phyloP scores from a whole-genome alignment of 2,888 invertebrate genomes.

The Drosophila cognata region DNA sequence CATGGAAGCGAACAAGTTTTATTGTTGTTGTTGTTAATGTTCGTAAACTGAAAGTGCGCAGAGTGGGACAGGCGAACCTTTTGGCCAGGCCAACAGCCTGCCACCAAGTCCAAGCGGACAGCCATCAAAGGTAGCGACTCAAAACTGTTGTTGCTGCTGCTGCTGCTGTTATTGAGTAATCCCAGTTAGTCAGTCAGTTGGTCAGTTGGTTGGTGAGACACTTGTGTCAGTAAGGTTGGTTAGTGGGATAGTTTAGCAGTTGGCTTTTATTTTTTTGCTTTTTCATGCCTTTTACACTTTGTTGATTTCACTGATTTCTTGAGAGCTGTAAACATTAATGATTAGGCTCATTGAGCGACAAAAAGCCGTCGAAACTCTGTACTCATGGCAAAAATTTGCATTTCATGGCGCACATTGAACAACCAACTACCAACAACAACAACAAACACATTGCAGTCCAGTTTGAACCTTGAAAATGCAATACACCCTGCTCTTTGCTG shows the following conservation, averaged over 20 bases:
- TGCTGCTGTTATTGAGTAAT: constrained; percentile 59
- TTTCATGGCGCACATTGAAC: constrained; percentile 60
- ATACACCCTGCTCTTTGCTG: constrained; percentile 19
- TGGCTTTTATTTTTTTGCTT: constrained; percentile 37
- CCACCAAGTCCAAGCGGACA: constrained; percentile 43
- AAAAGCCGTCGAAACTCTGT: constrained; percentile 41
- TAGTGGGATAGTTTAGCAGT: constrained; percentile 39
- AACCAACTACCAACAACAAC: constrained; percentile 3
- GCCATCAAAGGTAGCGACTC: constrained; percentile 70
- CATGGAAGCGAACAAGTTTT: constrained; percentile 71
- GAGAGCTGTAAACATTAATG: constrained; percentile 52
- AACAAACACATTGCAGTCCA: constrained; percentile 40
- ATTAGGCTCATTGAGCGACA: constrained; percentile 65
- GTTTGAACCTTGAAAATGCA: constrained; percentile 65
- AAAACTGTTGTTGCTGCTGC: constrained; percentile 4
- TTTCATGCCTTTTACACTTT: constrained; percentile 64
- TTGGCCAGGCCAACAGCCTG: constrained; percentile 53
- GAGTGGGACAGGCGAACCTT: constrained; percentile 60
- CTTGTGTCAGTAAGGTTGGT: constrained; percentile 23
- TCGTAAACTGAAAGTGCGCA: constrained; percentile 71
- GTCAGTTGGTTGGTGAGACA: constrained; percentile 35
- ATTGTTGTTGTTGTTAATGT: constrained; percentile 35
- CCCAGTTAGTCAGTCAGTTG: constrained; percentile 47
- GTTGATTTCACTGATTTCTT: constrained; percentile 36
- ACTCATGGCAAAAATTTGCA: constrained; percentile 69